Evolutionary conservation across 2,888 invertebrate species (phyloP).

Genomic region (Aporophyla lueneburgensis): DNA sequence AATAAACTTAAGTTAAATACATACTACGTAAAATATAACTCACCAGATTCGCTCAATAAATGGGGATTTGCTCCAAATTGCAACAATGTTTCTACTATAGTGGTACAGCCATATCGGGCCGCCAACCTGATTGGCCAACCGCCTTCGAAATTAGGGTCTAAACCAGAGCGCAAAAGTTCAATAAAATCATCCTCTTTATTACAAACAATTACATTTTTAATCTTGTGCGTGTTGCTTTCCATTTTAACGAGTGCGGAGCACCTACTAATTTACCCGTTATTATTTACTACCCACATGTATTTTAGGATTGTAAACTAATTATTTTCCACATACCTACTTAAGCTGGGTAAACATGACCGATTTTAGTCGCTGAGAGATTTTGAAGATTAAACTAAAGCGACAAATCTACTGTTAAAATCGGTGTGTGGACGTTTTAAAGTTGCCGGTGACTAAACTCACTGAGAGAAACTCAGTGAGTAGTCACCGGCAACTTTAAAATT

Average conservation of each 20-base stretch:
- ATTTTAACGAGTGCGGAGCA: slow-evolving; percentile 60
- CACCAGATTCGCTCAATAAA: slow-evolving; percentile 84
- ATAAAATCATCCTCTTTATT: slow-evolving; percentile 77
- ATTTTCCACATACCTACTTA: not conserved
- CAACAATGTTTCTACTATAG: slow-evolving; percentile 80
- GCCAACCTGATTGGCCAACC: slow-evolving; percentile 88
- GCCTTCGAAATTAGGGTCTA: slow-evolving; percentile 84
- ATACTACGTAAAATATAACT: slow-evolving; percentile 49
- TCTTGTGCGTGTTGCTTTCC: slow-evolving; percentile 73
- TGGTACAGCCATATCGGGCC: slow-evolving; percentile 81
- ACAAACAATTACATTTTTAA: slow-evolving; percentile 77
- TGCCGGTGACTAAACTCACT: no score
- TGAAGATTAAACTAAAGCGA: not conserved
- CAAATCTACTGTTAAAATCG: not conserved
- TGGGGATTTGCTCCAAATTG: slow-evolving; percentile 86
- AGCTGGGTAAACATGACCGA: no score
- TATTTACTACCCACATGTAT: slow-evolving; percentile 30
- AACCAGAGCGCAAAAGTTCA: slow-evolving; percentile 78
- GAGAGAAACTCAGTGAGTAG: no score
- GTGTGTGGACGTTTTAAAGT: no score
- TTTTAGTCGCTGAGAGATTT: not conserved
- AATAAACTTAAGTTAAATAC: not conserved
- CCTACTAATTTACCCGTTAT: not conserved
- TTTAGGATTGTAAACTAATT: not conserved
- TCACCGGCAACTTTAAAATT: no score